phyloP scores from a whole-genome alignment of 2,797 vertebrate species.

The Falco rusticolus region DNA sequence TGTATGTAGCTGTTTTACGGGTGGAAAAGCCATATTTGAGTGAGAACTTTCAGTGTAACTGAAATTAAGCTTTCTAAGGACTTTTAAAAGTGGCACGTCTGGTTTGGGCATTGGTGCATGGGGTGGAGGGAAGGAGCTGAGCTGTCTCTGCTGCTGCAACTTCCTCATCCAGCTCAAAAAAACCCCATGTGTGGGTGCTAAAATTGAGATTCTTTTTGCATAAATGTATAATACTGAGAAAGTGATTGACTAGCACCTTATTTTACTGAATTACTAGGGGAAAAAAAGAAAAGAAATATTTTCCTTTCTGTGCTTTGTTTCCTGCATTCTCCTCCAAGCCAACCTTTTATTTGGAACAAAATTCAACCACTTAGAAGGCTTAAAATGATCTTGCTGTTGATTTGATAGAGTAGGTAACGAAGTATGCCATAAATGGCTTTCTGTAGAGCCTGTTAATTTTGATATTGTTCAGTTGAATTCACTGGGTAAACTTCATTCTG shows the following conservation, averaged over 20 bases:
- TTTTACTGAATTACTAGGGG: constrained; percentile 45
- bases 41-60: background rate
- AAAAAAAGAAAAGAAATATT: background rate
- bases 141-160: constrained; percentile 23
- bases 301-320: constrained; percentile 32
- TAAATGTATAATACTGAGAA: constrained; percentile 42
- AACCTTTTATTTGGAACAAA: constrained; percentile 25
- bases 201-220: constrained; percentile 31
- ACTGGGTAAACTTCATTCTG: background rate
- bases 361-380: background rate
- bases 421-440: background rate
- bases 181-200: background rate
- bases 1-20: background rate
- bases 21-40: background rate
- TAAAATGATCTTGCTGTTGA: background rate
- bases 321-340: background rate
- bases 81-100: background rate
- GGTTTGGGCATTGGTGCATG: fast-evolving
- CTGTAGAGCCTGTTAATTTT: background rate
- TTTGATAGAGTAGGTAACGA: background rate
- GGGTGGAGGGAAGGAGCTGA: background rate
- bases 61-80: background rate
- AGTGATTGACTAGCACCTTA: constrained; percentile 58
- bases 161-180: constrained; percentile 57
- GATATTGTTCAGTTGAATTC: background rate